Percentiles rank a stretch among this genome's conserved stretches.
Evolutionary conservation across 2,797 vertebrate genomes (phyloP).

Genomic region (Malacoctenus gilli): DNA sequence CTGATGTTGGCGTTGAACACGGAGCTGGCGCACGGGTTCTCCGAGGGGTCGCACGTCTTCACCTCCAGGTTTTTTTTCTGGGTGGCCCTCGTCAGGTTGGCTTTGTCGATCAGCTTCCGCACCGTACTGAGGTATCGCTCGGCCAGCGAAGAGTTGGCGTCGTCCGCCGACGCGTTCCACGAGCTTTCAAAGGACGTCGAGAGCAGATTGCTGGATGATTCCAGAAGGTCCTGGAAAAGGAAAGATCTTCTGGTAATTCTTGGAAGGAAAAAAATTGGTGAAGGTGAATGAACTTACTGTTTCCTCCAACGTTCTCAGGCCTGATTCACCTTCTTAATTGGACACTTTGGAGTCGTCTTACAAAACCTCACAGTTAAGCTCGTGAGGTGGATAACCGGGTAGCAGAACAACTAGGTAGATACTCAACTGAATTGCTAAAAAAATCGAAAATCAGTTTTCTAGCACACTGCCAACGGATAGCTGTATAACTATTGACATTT

Average conservation of each 20-base stretch:
- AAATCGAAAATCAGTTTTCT: too few relatives aligned
- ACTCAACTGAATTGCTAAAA: too few relatives aligned
- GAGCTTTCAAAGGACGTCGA: fast-evolving
- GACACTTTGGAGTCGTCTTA: too few relatives aligned
- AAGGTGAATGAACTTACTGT: too few relatives aligned
- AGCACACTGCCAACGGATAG: too few relatives aligned
- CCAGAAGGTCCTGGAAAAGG: conserved; percentile 66
- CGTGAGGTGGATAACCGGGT: too few relatives aligned
- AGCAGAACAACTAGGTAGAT: too few relatives aligned
- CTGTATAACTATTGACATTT: too few relatives aligned
- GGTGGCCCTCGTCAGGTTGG: fast-evolving
- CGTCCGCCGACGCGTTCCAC: fast-evolving
- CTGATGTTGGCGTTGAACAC: conserved; percentile 18
- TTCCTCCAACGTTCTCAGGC: too few relatives aligned
- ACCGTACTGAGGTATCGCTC: conserved; percentile 52
- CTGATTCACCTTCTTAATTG: too few relatives aligned
- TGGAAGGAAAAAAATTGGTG: too few relatives aligned
- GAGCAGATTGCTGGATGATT: conserved; percentile 74
- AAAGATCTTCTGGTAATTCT: neutral
- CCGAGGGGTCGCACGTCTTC: fast-evolving
- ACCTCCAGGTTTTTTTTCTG: conserved; percentile 56
- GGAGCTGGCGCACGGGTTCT: fast-evolving
- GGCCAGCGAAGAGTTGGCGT: neutral
- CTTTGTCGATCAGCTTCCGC: conserved; percentile 25
- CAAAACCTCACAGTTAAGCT: too few relatives aligned